Base-by-base conservation (phyloP, 1,140 invertebrate genomes). In the Megalopta genalis region DNA sequence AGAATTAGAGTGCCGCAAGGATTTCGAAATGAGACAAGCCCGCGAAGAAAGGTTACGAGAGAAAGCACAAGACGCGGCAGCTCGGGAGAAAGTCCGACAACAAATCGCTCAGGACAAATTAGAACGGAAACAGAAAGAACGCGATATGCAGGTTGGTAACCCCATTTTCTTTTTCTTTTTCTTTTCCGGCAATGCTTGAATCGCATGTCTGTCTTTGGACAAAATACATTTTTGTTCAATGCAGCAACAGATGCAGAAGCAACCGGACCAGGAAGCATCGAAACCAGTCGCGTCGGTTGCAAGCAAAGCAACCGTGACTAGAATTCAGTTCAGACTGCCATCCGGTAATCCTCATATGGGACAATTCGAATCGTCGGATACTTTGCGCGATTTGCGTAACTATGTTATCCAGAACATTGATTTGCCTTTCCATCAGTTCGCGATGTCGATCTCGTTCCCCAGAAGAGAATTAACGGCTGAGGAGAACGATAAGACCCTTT, bases 291-390 rank as follows among this genome's bases (percentile, higher is more conserved):
- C 85, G 86, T 14, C 86, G 90, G 90, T 83, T n/a, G 10, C 52
- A 21, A 77, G 88, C 91, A 83, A 86, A 27, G 79, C 86, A n/a
- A 80, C 86, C 59, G 89, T 91, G 46, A 90, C 97, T 0, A 94
- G 96, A 70, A 94, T 98, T 62, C 97, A 98, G 92, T 98, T 98
- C 88, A 95, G 96, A 85, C 87, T 98, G 66, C 96, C 97, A 0
- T 96, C 97, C 90, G 97, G 97, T 16, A 94, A 94, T 1, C 94
- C 95, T 16, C 93, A 95, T 75, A 94, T 94, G 12, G 94, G 95
- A 23, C 93, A 94, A 80, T 96, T 97, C 90, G 92, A 94, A 27
- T 93, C 95, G 6, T 91, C 92, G 57, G 93, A 93, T 10, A 94
- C 94, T 1, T 88, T 97, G 3, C 90, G 89, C 1, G 90, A 93